These are phyloP conservation scores for Accipiter virgatus DNA, from an alignment of 2,113 vertebrate genomes.

Conservation along the genomic window DNA sequence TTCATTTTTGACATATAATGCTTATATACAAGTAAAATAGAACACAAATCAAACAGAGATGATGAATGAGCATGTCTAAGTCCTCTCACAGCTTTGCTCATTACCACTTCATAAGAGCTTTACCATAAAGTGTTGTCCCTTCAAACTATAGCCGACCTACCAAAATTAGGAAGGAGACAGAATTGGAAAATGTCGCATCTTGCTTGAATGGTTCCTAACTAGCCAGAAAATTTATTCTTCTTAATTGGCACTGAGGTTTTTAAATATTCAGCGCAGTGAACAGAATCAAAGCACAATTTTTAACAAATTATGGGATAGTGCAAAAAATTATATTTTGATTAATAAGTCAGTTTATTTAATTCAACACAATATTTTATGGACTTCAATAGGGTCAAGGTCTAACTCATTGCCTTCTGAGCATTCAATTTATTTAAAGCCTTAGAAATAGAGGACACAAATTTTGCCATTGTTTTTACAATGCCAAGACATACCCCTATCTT, in stretches of 20 bases:
- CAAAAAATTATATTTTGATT: not conserved
- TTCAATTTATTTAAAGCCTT: not conserved
- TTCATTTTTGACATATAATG: not conserved
- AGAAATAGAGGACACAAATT: not conserved
- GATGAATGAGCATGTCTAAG: not conserved
- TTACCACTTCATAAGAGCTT: not conserved
- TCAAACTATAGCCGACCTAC: not conserved
- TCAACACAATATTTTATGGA: not conserved
- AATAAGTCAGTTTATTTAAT: not conserved
- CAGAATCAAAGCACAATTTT: not conserved
- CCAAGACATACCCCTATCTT: not conserved
- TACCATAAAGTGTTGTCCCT: not conserved
- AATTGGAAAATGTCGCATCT: not conserved
- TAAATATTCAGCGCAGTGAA: not conserved
- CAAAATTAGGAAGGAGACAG: not conserved
- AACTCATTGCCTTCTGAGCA: not conserved
- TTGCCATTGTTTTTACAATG: not conserved
- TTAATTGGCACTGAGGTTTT: not conserved
- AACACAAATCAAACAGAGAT: not conserved
- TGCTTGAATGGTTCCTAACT: not conserved
- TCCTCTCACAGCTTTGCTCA: not conserved
- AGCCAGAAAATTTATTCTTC: not conserved
- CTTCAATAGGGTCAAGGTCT: not conserved
- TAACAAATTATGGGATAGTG: not conserved
- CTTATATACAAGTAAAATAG: not conserved